phyloP scores from a whole-genome alignment of 2,888 invertebrate genomes.

The Diarsia mendica region DNA sequence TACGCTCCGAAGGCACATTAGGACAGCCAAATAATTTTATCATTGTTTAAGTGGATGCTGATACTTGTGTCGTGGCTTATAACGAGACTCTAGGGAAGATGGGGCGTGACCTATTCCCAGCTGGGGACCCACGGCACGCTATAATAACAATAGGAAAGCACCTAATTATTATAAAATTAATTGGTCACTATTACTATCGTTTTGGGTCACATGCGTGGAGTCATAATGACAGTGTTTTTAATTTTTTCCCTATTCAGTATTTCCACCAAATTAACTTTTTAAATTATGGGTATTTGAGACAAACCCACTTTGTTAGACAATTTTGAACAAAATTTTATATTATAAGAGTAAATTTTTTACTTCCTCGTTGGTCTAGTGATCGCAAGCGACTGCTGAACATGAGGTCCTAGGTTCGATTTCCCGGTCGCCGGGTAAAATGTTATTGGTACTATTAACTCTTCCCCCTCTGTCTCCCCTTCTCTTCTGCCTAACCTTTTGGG shows the following conservation, averaged over 20 bases:
- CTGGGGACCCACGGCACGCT: slow-evolving; percentile 45
- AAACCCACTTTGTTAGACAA: background rate
- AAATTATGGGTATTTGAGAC: background rate
- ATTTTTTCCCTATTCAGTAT: background rate
- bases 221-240: slow-evolving; percentile 19
- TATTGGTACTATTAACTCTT: no score
- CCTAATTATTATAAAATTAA: slow-evolving; percentile 50
- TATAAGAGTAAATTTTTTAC: background rate
- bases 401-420: no score
- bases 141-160: slow-evolving; percentile 30
- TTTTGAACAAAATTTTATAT: background rate
- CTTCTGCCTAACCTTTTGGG: no score
- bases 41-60: slow-evolving; percentile 43
- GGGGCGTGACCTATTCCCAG: slow-evolving; percentile 38
- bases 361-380: no score
- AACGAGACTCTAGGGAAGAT: slow-evolving; percentile 47
- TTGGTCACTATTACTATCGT: slow-evolving; percentile 19
- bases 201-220: slow-evolving; percentile 17
- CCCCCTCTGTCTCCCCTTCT: no score
- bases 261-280: background rate
- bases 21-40: slow-evolving; percentile 31
- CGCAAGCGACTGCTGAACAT: no score
- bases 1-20: slow-evolving; percentile 22
- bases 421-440: no score
- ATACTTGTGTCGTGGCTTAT: slow-evolving; percentile 28